These are phyloP conservation scores for Drosophila nigrodunni DNA, from an alignment of 1,140 invertebrate species.

Conservation along the genomic window DNA sequence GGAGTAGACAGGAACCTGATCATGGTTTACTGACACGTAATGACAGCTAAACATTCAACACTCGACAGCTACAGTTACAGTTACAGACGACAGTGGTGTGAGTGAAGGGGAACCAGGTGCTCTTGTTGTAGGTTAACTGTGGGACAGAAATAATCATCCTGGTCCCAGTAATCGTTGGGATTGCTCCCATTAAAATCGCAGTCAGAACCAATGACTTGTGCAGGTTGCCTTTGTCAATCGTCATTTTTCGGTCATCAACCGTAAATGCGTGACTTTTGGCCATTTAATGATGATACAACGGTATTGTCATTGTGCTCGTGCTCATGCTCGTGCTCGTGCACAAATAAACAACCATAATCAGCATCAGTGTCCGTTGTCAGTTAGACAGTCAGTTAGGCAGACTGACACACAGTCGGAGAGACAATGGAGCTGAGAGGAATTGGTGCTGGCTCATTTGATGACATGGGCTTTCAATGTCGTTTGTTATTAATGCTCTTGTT, in stretches of 20 bases:
- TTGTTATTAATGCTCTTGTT: constrained; percentile 77
- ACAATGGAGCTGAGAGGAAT: neutral
- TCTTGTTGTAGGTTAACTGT: constrained; percentile 6
- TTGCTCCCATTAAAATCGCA: constrained; percentile 46
- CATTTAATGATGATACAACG: constrained; percentile 80
- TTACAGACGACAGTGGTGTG: constrained; percentile 27
- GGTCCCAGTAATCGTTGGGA: constrained; percentile 32
- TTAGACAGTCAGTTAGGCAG: constrained; percentile 8
- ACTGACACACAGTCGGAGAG: neutral
- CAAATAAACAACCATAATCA: constrained; percentile 80
- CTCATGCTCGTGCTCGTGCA: constrained; percentile 52
- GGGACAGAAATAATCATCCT: constrained; percentile 44
- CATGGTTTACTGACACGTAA: constrained; percentile 79
- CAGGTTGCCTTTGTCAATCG: constrained; percentile 64
- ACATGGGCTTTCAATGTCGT: constrained; percentile 74
- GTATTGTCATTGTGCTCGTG: constrained; percentile 61
- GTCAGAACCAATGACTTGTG: constrained; percentile 63
- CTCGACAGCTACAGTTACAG: constrained; percentile 53
- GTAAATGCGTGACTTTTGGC: constrained; percentile 81
- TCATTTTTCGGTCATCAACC: constrained; percentile 53
- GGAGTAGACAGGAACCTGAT: constrained; percentile 41
- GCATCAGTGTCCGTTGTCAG: constrained; percentile 36
- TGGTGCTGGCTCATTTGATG: constrained; percentile 75
- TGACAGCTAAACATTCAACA: constrained; percentile 79
- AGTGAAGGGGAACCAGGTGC: neutral